Base-by-base conservation (phyloP, 2,888 invertebrate genomes). In the Eilema caniola region DNA sequence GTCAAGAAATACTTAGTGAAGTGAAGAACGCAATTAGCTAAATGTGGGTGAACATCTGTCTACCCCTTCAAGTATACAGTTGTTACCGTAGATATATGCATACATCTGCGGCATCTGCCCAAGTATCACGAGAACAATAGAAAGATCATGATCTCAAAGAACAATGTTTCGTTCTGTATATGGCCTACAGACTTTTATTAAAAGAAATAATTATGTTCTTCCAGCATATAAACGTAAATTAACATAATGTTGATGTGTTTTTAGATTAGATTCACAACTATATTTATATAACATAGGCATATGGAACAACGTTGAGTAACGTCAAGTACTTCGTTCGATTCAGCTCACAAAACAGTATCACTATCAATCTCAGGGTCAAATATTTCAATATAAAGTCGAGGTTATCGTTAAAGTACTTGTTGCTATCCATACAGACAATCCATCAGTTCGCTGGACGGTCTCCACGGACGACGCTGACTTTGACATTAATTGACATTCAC, bases 401-500 rank as follows among this genome's bases (percentile, higher is more conserved):
- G 72, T 67, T 72, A 69, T 71, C 74, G 69, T 75, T 60, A 24
- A 66, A 62, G 67, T 73, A 81, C 77, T 82, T 82, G 80, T 85
- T 85, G 81, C 73, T 78, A 81, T 81, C 72, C 70, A 81, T 77
- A 70, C 72, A 71, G 74, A 77, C 75, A 78, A 78, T 78, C 80
- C 75, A 82, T 76, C 76, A 77, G 81, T 82, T 82, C 80, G 79
- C 77, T 81, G 81, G 77, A 79, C 75, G 79, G 79, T 75, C 81
- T 85, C 76, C 82, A 78, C 76, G 82, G 82, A 79, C 85, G 78
- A 84, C 80, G 83, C 86, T 88, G 81, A 81, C 84, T 87, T 84
- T 86, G 89, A 90, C 86, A 88, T 90, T 92, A 92, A 93, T 93
- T 92, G 93, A 90, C 90, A 87, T 90, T 90, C 87, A 91, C 87